These are phyloP conservation scores for Myodes glareolus DNA, from an alignment of 2,113 vertebrate species.

Conservation along the genomic window DNA sequence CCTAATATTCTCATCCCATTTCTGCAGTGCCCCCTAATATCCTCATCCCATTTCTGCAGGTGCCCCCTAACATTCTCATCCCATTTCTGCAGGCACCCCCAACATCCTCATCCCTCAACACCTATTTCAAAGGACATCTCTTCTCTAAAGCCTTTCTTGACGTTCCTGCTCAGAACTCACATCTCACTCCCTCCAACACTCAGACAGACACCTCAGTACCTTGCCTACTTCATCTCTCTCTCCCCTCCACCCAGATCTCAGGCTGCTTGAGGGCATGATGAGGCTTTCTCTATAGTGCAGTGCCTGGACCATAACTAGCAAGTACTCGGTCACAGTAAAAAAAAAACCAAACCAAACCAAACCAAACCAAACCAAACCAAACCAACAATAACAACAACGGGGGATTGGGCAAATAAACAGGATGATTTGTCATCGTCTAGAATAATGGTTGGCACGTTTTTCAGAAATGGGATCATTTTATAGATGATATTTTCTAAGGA, in stretches of 20 bases:
- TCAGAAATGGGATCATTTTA: background rate
- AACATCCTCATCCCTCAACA: background rate
- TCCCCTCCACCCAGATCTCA: background rate
- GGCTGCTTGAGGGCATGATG: background rate
- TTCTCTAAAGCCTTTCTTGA: background rate
- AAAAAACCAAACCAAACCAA: background rate
- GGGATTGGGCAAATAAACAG: background rate
- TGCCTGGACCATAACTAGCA: background rate
- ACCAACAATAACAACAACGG: background rate
- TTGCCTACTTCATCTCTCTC: background rate
- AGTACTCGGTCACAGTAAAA: background rate
- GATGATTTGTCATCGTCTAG: background rate
- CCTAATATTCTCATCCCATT: background rate
- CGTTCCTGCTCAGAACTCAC: background rate
- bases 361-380: background rate
- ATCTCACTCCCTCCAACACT: background rate
- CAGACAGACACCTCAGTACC: background rate
- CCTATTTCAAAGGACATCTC: background rate
- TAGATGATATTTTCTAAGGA: constrained; percentile 43
- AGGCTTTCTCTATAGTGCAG: background rate
- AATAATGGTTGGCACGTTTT: background rate
- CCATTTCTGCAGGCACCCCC: no score
- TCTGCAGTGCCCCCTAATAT: background rate
- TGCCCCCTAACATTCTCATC: no score
- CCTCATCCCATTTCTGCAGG: background rate